These are phyloP conservation scores for Semotilus atromaculatus DNA, from an alignment of 2,797 vertebrate genomes.

Conservation along the genomic window DNA sequence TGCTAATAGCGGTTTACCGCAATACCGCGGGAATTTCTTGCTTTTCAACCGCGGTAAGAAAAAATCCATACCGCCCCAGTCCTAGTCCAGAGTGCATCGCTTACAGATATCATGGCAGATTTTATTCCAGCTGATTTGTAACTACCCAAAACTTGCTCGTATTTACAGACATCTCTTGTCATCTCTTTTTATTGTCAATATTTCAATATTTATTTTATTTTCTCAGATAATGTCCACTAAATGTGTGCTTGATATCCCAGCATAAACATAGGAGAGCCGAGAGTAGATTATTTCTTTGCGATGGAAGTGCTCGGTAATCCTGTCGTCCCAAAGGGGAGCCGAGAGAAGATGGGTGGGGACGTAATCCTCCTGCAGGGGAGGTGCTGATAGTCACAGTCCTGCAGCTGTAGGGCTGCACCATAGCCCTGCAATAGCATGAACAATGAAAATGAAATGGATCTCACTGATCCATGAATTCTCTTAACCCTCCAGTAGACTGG, in stretches of 20 bases:
- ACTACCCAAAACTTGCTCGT: not conserved
- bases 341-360: slow-evolving; percentile 26
- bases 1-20: too few relatives aligned
- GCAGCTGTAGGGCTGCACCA: slow-evolving; percentile 6
- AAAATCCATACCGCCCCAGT: too few relatives aligned
- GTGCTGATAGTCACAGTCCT: not conserved
- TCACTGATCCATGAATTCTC: slow-evolving; percentile 33
- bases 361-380: slow-evolving; percentile 16
- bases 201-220: too few relatives aligned
- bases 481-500: slow-evolving; percentile 9
- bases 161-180: not conserved
- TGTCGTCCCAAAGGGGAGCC: slow-evolving; percentile 3
- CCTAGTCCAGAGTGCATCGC: not conserved
- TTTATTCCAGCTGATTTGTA: not conserved
- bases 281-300: not conserved
- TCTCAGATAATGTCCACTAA: not conserved
- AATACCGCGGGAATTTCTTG: too few relatives aligned
- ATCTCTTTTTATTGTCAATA: not conserved
- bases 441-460: slow-evolving; percentile 24
- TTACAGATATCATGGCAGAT: not conserved
- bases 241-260: not conserved
- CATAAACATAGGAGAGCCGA: not conserved
- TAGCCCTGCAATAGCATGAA: slow-evolving; percentile 21
- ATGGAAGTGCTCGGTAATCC: slow-evolving; percentile 7
- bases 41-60: too few relatives aligned